These are phyloP conservation scores for Axis porcinus DNA, from an alignment of 2,113 vertebrate species.

Conservation along the genomic window DNA sequence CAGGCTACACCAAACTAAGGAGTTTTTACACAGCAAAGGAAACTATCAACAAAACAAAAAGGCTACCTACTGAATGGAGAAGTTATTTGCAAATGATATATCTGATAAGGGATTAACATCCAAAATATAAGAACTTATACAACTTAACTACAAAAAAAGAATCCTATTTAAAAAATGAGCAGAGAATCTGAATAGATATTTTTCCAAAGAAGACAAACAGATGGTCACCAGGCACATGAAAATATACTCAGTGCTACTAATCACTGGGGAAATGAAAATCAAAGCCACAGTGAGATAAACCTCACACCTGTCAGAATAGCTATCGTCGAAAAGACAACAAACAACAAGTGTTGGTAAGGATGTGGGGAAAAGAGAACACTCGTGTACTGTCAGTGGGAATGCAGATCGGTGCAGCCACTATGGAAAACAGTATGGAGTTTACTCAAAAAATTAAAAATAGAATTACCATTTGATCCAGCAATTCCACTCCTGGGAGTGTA, in stretches of 20 bases:
- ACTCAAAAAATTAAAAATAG: not conserved
- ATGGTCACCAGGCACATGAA: not conserved
- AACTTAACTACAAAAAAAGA: not conserved
- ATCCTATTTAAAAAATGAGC: too few species aligned
- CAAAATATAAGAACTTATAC: not conserved
- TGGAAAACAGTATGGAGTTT: not conserved
- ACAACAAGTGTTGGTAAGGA: not conserved
- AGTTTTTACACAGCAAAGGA: not conserved
- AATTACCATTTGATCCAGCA: not conserved
- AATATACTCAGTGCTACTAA: not conserved
- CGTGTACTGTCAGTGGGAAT: not conserved
- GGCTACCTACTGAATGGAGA: not conserved
- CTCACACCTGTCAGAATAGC: not conserved
- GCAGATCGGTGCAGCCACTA: not conserved
- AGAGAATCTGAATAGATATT: not conserved
- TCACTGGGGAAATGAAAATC: not conserved
- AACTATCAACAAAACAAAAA: not conserved
- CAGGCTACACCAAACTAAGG: not conserved
- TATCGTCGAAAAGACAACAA: not conserved
- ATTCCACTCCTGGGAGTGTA: not conserved
- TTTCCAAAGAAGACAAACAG: not conserved
- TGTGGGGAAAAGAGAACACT: not conserved
- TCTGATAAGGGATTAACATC: not conserved
- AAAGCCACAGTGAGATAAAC: not conserved
- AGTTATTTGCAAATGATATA: not conserved